Percentiles rank a stretch among this genome's conserved stretches.
Conservation (phyloP, 2,797 vertebrate species). For the Cirrhinus mrigala region DNA sequence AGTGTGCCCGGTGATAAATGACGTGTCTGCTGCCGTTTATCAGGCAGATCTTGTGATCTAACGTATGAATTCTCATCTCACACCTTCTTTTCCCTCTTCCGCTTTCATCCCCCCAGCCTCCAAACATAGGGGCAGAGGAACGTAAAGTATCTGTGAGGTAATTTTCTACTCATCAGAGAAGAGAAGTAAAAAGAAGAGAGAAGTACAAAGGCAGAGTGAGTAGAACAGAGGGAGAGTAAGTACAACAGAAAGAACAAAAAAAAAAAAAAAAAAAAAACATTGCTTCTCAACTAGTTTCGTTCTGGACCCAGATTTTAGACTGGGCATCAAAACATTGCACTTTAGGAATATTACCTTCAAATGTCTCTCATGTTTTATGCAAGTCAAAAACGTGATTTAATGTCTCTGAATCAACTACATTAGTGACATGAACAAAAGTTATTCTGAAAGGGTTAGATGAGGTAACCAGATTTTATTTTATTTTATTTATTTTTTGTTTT, state of each 20-base stretch:
- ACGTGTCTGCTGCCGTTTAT: slow-evolving; percentile 57
- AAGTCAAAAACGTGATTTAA: not conserved
- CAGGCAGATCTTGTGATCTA: slow-evolving; percentile 59
- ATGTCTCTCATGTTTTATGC: not conserved
- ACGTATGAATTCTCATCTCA: slow-evolving; percentile 56
- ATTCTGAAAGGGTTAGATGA: not conserved
- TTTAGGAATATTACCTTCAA: not conserved
- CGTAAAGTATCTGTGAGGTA: slow-evolving; percentile 16
- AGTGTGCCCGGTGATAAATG: slow-evolving; percentile 57
- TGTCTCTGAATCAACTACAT: not conserved
- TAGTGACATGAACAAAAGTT: not conserved
- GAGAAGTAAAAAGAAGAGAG: slow-evolving; percentile 18
- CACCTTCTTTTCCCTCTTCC: slow-evolving; percentile 25
- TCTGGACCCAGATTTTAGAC: not conserved
- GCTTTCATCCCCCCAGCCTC: slow-evolving; percentile 36
- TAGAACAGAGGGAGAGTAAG: not conserved
- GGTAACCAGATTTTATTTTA: not conserved
- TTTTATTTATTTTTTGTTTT: too few relatives aligned
- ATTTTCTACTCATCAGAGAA: slow-evolving; percentile 35
- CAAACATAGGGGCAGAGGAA: slow-evolving; percentile 29
- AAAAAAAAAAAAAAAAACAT: not conserved
- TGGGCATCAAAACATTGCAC: not conserved
- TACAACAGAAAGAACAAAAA: not conserved
- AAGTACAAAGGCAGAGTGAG: not conserved
- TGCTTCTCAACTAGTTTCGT: too few relatives aligned